A percentile compares a stretch with the other conserved stretches of the same genome.
phyloP scores from a whole-genome alignment of 2,113 vertebrate species.

The Chinchilla lanigera region DNA sequence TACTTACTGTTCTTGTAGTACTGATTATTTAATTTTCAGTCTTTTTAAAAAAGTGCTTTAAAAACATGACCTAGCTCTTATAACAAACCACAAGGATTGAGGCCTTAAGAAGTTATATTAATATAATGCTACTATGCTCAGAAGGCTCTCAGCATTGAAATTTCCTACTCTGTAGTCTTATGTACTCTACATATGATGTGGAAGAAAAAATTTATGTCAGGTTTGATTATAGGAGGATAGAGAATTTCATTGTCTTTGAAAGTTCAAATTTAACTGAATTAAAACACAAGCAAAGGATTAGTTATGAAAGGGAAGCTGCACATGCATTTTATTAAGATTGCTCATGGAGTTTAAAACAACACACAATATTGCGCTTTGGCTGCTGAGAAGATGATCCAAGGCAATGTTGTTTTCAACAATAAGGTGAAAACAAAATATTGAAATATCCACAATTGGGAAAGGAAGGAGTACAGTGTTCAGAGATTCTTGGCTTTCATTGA shows the following conservation, averaged over 20 bases:
- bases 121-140: not conserved
- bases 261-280: not conserved
- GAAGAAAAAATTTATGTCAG: constrained; percentile 40
- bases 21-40: not conserved
- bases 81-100: not conserved
- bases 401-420: rapidly evolving
- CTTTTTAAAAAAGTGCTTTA: not conserved
- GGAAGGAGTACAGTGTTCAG: not conserved
- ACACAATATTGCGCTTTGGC: rapidly evolving
- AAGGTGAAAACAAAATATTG: not conserved
- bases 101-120: not conserved
- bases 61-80: not conserved
- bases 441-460: no score
- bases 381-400: rapidly evolving
- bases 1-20: no score
- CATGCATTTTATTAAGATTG: not conserved
- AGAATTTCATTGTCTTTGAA: constrained; percentile 12
- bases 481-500: not conserved
- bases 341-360: not conserved
- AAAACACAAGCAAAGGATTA: not conserved
- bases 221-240: constrained; percentile 25
- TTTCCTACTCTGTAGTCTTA: not conserved
- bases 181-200: not conserved
- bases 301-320: not conserved
- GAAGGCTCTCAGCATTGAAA: not conserved